Evolutionary conservation across 2,888 invertebrate species (phyloP).

Genomic region (Biston stratarius): DNA sequence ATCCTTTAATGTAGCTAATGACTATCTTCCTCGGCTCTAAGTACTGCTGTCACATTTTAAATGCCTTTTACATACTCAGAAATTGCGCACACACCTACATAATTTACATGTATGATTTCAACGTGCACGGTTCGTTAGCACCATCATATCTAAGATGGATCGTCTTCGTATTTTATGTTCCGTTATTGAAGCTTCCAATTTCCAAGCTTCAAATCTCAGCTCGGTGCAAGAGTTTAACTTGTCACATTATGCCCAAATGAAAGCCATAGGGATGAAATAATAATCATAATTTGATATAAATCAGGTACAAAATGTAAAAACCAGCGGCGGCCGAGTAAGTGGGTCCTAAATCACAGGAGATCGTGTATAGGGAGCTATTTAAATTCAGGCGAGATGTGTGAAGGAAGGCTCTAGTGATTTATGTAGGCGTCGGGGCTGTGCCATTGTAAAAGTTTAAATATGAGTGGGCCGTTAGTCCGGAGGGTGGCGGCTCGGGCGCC

Average conservation of each 20-base stretch:
- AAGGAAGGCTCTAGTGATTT: conserved; percentile 77
- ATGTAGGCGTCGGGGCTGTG: conserved; percentile 67
- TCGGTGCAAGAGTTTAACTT: conserved; percentile 21
- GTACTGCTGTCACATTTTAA: conserved; percentile 9
- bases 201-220: conserved; percentile 14
- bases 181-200: conserved; percentile 8
- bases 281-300: conserved; percentile 52
- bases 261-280: conserved; percentile 40
- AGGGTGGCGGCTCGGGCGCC: conserved; percentile 40
- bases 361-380: conserved; percentile 76
- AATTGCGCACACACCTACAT: conserved; percentile 16
- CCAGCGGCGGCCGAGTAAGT: conserved; percentile 58
- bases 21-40: conserved; percentile 32
- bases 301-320: conserved; percentile 59
- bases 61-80: conserved; percentile 4
- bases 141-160: conserved; percentile 22
- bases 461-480: conserved; percentile 59
- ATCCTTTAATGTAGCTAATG: background rate
- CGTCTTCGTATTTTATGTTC: conserved; percentile 18
- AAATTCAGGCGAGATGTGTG: conserved; percentile 79
- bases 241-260: conserved; percentile 35
- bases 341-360: conserved; percentile 73
- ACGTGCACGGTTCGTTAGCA: conserved; percentile 32
- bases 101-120: conserved; percentile 33
- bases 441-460: conserved; percentile 81